A percentile compares a stretch with the other conserved stretches of the same genome.
These are phyloP conservation scores for Branchinecta lynchi DNA, from an alignment of 1,140 invertebrate genomes.

Conservation along the genomic window DNA sequence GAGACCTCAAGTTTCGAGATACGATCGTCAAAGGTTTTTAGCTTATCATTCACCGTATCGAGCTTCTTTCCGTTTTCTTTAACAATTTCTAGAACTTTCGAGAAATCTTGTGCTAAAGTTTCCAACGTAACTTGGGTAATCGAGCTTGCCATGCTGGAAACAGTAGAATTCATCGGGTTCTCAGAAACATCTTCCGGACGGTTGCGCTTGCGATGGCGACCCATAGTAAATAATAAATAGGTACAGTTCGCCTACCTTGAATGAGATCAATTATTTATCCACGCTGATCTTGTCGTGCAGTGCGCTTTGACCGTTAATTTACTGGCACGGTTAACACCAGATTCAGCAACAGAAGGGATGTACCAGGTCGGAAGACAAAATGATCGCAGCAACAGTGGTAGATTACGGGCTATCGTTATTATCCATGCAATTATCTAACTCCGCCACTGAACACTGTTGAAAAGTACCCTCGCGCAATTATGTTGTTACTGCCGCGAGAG, in stretches of 20 bases:
- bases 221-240: not conserved
- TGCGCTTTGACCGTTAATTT: slow-evolving; percentile 5
- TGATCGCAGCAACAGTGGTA: too few relatives aligned
- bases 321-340: not conserved
- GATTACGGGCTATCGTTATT: too few relatives aligned
- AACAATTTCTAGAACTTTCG: not conserved
- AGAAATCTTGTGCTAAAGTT: too few relatives aligned
- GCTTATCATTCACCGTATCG: slow-evolving; percentile 5
- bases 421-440: not conserved
- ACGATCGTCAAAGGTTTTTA: not conserved
- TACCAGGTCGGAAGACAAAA: not conserved
- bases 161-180: not conserved
- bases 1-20: not conserved
- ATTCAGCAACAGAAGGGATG: not conserved
- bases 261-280: slow-evolving; percentile 10
- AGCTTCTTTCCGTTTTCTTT: slow-evolving; percentile 2
- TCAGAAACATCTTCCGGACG: not conserved
- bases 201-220: not conserved
- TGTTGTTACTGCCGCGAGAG: not conserved
- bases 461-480: slow-evolving; percentile 3
- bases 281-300: not conserved
- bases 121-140: slow-evolving; percentile 10
- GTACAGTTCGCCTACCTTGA: not conserved
- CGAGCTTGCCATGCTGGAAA: not conserved
- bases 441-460: not conserved